phyloP scores from a whole-genome alignment of 2,888 invertebrate species.

The Strigamia transsilvanica region DNA sequence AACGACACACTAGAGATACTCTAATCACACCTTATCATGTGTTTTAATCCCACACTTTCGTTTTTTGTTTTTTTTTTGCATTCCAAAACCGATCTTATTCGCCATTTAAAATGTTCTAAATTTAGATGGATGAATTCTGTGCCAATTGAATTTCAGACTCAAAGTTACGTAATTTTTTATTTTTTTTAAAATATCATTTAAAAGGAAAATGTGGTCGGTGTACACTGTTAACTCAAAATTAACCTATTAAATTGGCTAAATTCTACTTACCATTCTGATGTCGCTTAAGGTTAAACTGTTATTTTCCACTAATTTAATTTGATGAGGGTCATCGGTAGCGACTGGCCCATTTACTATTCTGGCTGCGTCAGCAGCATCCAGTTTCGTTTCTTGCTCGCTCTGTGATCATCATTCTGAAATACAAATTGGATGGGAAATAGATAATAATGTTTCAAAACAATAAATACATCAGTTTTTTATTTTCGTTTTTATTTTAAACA shows the following conservation, averaged over 20 bases:
- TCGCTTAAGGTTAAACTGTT: not conserved
- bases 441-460: not conserved
- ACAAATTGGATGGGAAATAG: not conserved
- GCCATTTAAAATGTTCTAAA: slow-evolving; percentile 15
- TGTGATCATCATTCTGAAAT: not conserved
- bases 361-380: slow-evolving; percentile 2
- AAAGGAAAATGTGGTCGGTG: not conserved
- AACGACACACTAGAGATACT: not conserved
- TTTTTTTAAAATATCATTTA: not conserved
- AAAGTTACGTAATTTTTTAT: slow-evolving; percentile 13
- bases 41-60: not conserved
- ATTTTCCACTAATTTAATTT: slow-evolving; percentile 24
- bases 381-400: slow-evolving; percentile 6
- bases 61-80: not conserved
- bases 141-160: not conserved
- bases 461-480: not conserved
- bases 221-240: not conserved
- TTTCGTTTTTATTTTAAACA: not conserved
- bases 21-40: not conserved
- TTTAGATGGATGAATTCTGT: slow-evolving; percentile 4
- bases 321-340: slow-evolving; percentile 9
- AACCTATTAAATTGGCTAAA: not conserved
- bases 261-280: slow-evolving; percentile 1
- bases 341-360: slow-evolving; percentile 4
- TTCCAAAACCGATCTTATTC: not conserved